Percentiles rank a stretch among this genome's conserved stretches.
Conservation (phyloP, 1,140 invertebrate genomes). For the Pseudomyrmex pallidus region DNA sequence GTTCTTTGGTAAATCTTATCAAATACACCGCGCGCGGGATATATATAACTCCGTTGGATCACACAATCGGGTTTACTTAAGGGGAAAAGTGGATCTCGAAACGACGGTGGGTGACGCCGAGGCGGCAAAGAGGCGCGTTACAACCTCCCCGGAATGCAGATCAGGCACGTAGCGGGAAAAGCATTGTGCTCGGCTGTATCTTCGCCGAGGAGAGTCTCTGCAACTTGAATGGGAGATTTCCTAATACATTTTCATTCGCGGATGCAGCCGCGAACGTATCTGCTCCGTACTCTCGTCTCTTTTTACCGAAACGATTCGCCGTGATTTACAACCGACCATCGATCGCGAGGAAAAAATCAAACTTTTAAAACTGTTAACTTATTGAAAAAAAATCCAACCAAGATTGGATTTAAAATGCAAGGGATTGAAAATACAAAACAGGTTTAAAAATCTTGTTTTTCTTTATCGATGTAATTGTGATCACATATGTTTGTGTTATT, state of each 20-base stretch:
- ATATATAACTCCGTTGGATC: not conserved
- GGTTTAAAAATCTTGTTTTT: not conserved
- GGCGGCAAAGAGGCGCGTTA: not conserved
- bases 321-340: constrained; percentile 27
- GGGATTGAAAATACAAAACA: too few species aligned
- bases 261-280: constrained; percentile 64
- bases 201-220: constrained; percentile 53
- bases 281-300: constrained; percentile 38
- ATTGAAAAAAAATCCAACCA: too few species aligned
- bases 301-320: constrained; percentile 22
- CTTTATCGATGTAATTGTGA: not conserved
- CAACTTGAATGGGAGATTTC: constrained; percentile 72
- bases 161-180: constrained; percentile 70
- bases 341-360: not conserved
- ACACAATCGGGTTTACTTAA: constrained; percentile 32
- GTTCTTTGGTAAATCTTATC: not conserved
- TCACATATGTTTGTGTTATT: too few species aligned
- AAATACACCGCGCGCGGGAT: not conserved
- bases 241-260: constrained; percentile 76
- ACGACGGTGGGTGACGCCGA: constrained; percentile 9
- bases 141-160: constrained; percentile 66
- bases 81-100: constrained; percentile 44
- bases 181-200: constrained; percentile 71
- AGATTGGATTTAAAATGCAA: too few species aligned
- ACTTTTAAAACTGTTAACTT: too few species aligned